Evolutionary conservation across 2,797 vertebrate genomes (phyloP), one percentile per base, ranked within the genome.

Genomic region (Monodelphis domestica): DNA sequence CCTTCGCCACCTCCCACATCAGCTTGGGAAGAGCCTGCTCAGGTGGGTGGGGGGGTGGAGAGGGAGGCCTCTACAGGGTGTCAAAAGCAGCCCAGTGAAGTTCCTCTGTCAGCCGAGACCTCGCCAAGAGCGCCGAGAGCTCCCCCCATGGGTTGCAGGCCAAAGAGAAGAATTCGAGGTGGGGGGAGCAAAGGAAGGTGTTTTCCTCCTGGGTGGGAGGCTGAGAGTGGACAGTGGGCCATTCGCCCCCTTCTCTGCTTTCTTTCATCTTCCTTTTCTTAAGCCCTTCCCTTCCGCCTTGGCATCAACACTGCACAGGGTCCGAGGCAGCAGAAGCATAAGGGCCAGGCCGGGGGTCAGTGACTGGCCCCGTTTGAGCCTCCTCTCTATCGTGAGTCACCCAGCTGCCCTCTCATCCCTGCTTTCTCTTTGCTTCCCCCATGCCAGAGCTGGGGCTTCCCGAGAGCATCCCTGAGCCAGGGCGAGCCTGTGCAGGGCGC

Each of bases 191-290:
- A 89, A 55, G 89, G 21, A 88, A 70, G 59, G 87, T 30, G 91
- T 92, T 95, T 96, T 91, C 88, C 33, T 88, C 59, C 45, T 33
- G 89, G 50, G 90, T 51, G 53, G 9, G 38, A 70, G 90, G 95
- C 53, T 88, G 54, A 87, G 90, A 96, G 90, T 91, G n/a, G n/a
- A n/a, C n/a, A n/a, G n/a, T n/a, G n/a, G n/a, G n/a, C n/a, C n/a
- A n/a, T n/a, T n/a, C n/a, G n/a, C n/a, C n/a, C n/a, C n/a, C n/a
- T n/a, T n/a, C n/a, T n/a, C n/a, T n/a, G 53, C 59, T 88, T 94
- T 94, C 63, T 54, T 26, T 91, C 53, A 38, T 93, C 95, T 57
- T 96, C 84, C 92, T n/a, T n/a, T n/a, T n/a, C n/a, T n/a, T n/a
- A n/a, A n/a, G n/a, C n/a, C n/a, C n/a, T n/a, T n/a, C n/a, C n/a